Evolutionary conservation across 2,797 vertebrate genomes (phyloP).

Genomic region (Helicolenus hilgendorfi): DNA sequence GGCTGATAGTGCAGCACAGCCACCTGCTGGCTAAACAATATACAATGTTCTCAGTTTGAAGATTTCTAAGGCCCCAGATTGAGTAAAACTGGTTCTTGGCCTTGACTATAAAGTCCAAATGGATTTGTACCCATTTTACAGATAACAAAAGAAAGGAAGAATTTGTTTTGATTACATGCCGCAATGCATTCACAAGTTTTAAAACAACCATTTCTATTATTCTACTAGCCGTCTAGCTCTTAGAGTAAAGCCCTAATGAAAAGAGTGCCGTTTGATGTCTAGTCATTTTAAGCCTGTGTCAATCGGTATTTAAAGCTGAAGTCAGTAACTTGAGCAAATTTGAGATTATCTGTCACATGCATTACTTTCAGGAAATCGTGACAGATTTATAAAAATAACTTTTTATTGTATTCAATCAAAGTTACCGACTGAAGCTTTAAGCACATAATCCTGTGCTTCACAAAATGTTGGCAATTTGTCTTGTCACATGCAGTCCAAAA

Average conservation of each 20-base stretch:
- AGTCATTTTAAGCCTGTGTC: background rate
- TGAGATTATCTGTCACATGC: background rate
- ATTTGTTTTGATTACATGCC: background rate
- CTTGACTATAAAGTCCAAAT: background rate
- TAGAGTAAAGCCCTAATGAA: background rate
- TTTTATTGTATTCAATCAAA: too few relatives aligned
- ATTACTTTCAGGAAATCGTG: background rate
- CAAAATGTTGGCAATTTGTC: background rate
- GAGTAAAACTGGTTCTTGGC: background rate
- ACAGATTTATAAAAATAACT: background rate
- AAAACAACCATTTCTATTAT: background rate
- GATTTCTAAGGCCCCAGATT: background rate
- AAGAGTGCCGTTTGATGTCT: background rate
- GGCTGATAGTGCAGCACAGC: background rate
- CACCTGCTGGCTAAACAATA: background rate
- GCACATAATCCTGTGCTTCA: background rate
- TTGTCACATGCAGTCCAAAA: background rate
- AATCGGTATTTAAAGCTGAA: background rate
- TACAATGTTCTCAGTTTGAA: background rate
- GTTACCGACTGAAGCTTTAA: background rate
- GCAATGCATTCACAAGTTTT: background rate
- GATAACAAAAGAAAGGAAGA: background rate
- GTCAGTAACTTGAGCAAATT: background rate
- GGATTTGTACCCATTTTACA: background rate
- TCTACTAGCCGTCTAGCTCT: background rate